Conservation (phyloP, 37 sponge, comb jelly and placozoan species). For the Mnemiopsis leidyi region DNA sequence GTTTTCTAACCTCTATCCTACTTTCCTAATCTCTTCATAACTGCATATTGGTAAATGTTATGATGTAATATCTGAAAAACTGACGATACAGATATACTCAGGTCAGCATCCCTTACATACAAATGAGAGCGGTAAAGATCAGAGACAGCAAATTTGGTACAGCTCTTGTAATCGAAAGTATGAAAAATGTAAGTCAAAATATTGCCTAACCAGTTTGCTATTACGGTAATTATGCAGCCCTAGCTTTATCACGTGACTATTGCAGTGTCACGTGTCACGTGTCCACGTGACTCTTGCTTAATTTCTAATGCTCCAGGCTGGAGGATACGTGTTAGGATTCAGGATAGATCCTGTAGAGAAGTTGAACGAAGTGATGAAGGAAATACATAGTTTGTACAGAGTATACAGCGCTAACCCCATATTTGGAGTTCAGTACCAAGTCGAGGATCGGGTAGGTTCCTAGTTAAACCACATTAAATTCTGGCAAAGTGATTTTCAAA, state of each 20-base stretch:
- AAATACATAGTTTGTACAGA: conserved; percentile 81
- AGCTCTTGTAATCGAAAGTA: conserved; percentile 88
- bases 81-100: too few species aligned
- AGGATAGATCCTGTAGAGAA: conserved; percentile 82
- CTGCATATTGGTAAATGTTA: too few species aligned
- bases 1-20: too few species aligned
- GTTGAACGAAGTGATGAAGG: conserved; percentile 77
- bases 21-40: too few species aligned
- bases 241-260: too few species aligned
- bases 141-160: conserved; percentile 93
- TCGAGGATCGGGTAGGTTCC: conserved; percentile 36
- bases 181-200: conserved; percentile 69
- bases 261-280: too few species aligned
- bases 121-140: conserved; percentile 77
- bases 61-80: too few species aligned
- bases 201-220: too few species aligned
- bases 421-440: conserved; percentile 64
- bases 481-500: too few species aligned
- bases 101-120: conserved; percentile 87
- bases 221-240: too few species aligned
- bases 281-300: neutral
- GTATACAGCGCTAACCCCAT: conserved; percentile 67
- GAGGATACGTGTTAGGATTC: conserved; percentile 84
- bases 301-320: conserved; percentile 64
- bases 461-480: too few species aligned